Evolutionary conservation across 2,797 vertebrate species (phyloP), one percentile per base, ranked within the genome.

Genomic region (Spizella passerina): DNA sequence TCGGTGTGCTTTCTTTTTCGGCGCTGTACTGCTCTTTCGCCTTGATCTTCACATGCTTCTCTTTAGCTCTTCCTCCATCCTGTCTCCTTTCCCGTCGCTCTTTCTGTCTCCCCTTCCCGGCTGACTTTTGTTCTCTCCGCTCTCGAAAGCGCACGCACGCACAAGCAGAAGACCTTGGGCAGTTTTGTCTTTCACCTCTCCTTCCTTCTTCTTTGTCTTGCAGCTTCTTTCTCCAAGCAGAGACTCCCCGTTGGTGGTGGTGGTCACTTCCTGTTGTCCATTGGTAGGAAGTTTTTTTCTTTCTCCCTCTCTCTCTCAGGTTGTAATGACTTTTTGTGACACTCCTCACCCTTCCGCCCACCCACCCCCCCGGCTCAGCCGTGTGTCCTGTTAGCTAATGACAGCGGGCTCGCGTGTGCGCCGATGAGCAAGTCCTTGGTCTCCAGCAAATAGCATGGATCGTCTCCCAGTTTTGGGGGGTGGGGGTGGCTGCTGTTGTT

Each of bases 121-220:
- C 82, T 94, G 93, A 94, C 95, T 95, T 81, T 96, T 91, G 95
- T 97, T 97, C 96, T 93, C 72, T 78, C 65, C 56, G 27, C 83
- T 86, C 91, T 57, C 38, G 65, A 81, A 93, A 66, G 95, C 77
- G 72, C 63, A 84, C 83, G 84, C 86, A 81, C 73, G 72, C 71
- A 94, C 68, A n/a, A 66, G 60, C 82, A 47, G 90, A 50, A 77
- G 90, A 96, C 88, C 94, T 90, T 38, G 91, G 86, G 77, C 84
- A 89, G 86, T 92, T 95, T 94, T 89, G 65, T 92, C 96, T 94
- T 97, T 95, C 95, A 82, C 94, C 95, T 97, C 97, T 97, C 93
- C 82, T 81, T 76, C 92, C 82, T 83, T 64, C 87, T 82, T 93
- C 96, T 96, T 94, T 96, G 94, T 96, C 93, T 97, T 94, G 94